Base-by-base conservation (phyloP, 2,888 invertebrate species). In the Pyrocoelia pectoralis region DNA sequence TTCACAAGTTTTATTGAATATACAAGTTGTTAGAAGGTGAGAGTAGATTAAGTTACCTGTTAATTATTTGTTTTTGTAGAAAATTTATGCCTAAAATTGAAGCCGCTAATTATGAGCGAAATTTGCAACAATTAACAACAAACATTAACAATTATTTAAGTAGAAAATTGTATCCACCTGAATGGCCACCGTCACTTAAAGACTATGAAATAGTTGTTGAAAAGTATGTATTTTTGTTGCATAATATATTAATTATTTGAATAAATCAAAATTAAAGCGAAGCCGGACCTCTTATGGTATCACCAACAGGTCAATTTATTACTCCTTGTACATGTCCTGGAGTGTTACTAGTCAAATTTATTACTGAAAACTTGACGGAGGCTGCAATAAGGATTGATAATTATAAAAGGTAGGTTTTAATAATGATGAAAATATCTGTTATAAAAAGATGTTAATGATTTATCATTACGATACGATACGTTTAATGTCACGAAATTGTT, bases 51-150 rank as follows among this genome's bases (percentile, higher is more conserved):
- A 12, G 43, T 17, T 8, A 43, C 1, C 8, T 3, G 9, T n/a
- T 9, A 17, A n/a, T 49, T 49, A 49, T 15, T 24, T 12, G 9
- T 28, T 50, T 29, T 83, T 85, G 69, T 80, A 89, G 95, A 77
- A 95, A 95, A 82, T 95, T 94, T 79, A 94, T 94, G 89, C 95
- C 94, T 0, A 93, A 93, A 81, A 89, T 95, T 61, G 89, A 95
- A 79, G 96, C 94, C 0, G 88, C 88, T 49, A 89, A 91, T 71
- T 97, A 97, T 81, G 94, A 95, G 77, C 87, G 87, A 62, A 91
- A 96, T 77, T 83, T 97, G 33, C 86, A 90, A 57, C 91, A 93
- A 76, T 83, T 97, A 53, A 93, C 93, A 1, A 95, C 96, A 0
- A 90, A 93, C 0, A 84, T 97, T 17, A 90, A 92, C 14, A 94